phyloP scores from a whole-genome alignment of 2,113 vertebrate genomes.

The Cavia porcellus region DNA sequence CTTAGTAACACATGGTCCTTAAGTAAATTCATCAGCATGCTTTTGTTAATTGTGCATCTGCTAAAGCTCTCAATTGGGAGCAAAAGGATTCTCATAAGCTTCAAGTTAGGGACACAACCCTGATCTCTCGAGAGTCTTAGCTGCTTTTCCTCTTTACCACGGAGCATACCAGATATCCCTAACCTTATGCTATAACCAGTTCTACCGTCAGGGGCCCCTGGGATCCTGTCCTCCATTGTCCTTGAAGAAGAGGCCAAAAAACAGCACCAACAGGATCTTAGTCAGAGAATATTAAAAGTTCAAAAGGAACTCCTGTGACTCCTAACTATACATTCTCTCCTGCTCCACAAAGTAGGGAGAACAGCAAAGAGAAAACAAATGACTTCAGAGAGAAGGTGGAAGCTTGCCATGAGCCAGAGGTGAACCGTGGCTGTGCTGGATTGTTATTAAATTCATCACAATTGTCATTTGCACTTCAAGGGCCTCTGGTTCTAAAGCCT shows the following conservation, averaged over 20 bases:
- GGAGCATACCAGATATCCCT: not conserved
- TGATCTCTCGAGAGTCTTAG: conserved; percentile 1
- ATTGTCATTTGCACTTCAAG: conserved; percentile 80
- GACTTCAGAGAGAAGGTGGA: conserved; percentile 76
- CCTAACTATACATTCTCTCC: conserved; percentile 63
- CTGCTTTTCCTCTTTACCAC: conserved; percentile 50
- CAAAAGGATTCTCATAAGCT: conserved; percentile 62
- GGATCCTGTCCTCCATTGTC: conserved; percentile 48
- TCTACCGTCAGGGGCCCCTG: not conserved
- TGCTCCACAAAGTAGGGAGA: conserved; percentile 56
- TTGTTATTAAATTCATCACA: conserved; percentile 78
- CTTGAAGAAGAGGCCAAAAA: conserved; percentile 57
- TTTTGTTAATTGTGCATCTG: conserved; percentile 79
- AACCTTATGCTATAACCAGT: conserved; percentile 2
- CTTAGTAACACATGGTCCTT: conserved; percentile 78
- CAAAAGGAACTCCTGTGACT: conserved; percentile 73
- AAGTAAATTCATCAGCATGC: conserved; percentile 85
- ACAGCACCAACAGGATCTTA: conserved; percentile 62
- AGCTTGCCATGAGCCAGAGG: conserved; percentile 78
- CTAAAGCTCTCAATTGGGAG: conserved; percentile 80
- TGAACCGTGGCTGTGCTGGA: conserved; percentile 67
- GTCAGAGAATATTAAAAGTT: conserved; percentile 71
- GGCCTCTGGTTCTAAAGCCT: conserved; percentile 72
- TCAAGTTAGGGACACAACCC: not conserved
- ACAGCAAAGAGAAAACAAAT: conserved; percentile 71